These are phyloP conservation scores for Paradoxurus hermaphroditus DNA, from an alignment of 2,113 vertebrate species.

Conservation along the genomic window DNA sequence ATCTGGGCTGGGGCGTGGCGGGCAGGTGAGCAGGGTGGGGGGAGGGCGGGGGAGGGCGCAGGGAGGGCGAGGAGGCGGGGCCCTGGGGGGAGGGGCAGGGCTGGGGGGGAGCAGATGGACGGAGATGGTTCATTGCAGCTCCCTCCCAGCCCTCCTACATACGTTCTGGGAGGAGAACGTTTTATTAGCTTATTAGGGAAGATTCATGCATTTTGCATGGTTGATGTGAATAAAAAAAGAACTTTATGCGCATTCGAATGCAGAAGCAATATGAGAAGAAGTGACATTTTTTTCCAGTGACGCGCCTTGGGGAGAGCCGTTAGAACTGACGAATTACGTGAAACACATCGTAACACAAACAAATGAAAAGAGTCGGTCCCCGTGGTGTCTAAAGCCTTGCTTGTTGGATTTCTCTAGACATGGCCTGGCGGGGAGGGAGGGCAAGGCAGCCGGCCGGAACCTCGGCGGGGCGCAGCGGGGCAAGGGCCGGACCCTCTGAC, in stretches of 20 bases:
- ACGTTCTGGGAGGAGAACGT: background rate
- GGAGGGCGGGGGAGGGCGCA: background rate
- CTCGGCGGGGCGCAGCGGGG: rapidly evolving
- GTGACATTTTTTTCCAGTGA: background rate
- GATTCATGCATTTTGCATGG: constrained; percentile 59
- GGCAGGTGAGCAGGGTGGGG: background rate
- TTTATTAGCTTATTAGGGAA: constrained; percentile 68
- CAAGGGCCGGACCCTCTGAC: rapidly evolving
- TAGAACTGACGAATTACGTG: constrained; percentile 14
- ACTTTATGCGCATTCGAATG: background rate
- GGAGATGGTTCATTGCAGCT: rapidly evolving
- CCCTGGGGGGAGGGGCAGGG: rapidly evolving
- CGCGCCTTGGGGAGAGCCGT: constrained; percentile 37
- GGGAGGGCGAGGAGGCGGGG: background rate
- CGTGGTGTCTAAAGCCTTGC: background rate
- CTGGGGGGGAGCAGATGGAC: background rate
- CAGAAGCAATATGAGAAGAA: background rate
- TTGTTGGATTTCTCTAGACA: background rate
- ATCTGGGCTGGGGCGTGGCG: background rate
- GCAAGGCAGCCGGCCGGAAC: rapidly evolving
- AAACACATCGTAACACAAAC: background rate
- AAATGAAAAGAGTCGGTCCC: background rate
- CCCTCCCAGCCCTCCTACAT: background rate
- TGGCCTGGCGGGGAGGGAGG: background rate
- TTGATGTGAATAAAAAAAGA: constrained; percentile 44